Base-by-base conservation (phyloP, 2,888 invertebrate species). In the Ormyrus labotus region DNA sequence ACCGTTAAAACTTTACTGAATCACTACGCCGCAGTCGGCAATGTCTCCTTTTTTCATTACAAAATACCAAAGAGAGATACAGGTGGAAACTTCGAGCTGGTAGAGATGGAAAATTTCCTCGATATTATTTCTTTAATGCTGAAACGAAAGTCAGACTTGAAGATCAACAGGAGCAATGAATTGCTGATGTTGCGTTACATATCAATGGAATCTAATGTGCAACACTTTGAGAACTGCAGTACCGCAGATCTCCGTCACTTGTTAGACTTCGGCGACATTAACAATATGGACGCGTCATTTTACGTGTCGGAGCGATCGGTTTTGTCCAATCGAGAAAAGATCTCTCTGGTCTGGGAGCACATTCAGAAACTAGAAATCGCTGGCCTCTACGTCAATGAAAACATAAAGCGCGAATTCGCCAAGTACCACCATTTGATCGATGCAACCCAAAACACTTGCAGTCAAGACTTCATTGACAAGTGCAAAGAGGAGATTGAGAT, bases 221-320 rank as follows among this genome's bases (percentile, higher is more conserved):
- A 65, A 34, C 76, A 80, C 13, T 64, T 82, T 6, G 82, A 82
- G 58, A 80, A 80, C 51, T 82, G 82, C 45, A 67, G 51, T 11
- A 55, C 19, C 6, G 6, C 48, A 0, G 77, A 73, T 8, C 48
- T 80, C 2, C 55, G 72, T 9, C 50, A 65, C 9, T 57, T 82
- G 1, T 55, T 82, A 0, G 80, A 82, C 13, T 80, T 80, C 11
- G 77, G 82, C 6, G 74, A 82, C 11, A 64, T 77, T 47, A 67
- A 77, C 47, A 60, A 6, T 9, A 79, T 79, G 58, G 51, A 74
- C 34, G 60, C 76, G 2, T 53, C 78, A n/a, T 74, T 60, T 34
- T 77, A 67, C 9, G 19, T 47, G 0, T 77, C 77, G 8, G 70
- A 77, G 10, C 47, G 70, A 7, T 68, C 74, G 63, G 48, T 67